Evolutionary conservation across 2,113 vertebrate genomes (phyloP).

Genomic region (Phylloscopus whistleri): DNA sequence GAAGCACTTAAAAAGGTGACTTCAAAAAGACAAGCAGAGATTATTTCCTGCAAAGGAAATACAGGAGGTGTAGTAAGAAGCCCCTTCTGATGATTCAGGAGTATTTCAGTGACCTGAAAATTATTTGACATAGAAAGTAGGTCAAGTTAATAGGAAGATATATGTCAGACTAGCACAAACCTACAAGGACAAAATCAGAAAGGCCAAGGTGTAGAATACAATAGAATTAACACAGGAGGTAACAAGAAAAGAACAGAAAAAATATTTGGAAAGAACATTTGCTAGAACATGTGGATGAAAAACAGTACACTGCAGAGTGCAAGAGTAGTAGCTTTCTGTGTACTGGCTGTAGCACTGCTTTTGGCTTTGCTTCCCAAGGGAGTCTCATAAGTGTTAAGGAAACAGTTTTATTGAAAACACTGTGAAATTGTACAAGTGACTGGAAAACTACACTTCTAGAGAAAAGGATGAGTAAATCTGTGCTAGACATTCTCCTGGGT

Average conservation of each 20-base stretch:
- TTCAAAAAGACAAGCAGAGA: background rate
- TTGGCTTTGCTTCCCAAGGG: background rate
- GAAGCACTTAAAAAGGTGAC: background rate
- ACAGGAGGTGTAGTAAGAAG: background rate
- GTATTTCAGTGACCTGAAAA: slow-evolving; percentile 21
- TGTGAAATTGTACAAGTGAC: background rate
- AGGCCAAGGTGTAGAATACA: background rate
- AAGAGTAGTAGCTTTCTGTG: background rate
- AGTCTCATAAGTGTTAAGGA: background rate
- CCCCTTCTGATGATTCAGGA: background rate
- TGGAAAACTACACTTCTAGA: background rate
- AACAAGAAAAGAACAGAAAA: background rate
- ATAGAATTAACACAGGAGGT: background rate
- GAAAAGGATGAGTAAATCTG: background rate
- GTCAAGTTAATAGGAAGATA: background rate
- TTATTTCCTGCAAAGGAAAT: background rate
- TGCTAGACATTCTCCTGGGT: background rate
- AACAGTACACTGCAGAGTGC: background rate
- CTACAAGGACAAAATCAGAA: background rate
- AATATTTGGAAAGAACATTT: background rate
- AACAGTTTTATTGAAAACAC: background rate
- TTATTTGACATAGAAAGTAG: background rate
- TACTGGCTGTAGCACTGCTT: background rate
- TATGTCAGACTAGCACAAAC: background rate
- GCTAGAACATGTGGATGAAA: background rate